Conservation (phyloP, 2,888 invertebrate genomes). For the Callosobruchus maculatus region DNA sequence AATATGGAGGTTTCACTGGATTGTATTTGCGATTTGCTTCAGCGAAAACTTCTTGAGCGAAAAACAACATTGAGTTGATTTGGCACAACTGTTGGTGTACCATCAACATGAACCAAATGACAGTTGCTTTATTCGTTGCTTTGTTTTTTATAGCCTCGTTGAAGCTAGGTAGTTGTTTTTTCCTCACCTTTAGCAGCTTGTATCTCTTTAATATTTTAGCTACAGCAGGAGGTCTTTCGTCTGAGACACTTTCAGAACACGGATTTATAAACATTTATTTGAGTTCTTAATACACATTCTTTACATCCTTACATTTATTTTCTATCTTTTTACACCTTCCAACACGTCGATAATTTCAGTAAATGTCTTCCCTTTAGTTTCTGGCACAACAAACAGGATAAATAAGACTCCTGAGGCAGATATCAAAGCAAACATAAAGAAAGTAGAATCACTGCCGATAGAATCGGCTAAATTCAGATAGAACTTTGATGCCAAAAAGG, state of each 20-base stretch:
- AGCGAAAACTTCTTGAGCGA: conserved; percentile 68
- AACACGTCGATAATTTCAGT: conserved; percentile 33
- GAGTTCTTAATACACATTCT: no score
- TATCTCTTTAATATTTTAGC: conserved; percentile 51
- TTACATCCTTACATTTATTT: no score
- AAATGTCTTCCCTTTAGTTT: conserved; percentile 41
- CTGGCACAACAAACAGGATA: conserved; percentile 42
- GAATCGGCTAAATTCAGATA: conserved; percentile 57
- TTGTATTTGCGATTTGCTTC: conserved; percentile 53
- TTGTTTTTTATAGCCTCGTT: conserved; percentile 56
- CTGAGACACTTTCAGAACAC: conserved; percentile 72
- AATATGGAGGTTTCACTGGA: conserved; percentile 50
- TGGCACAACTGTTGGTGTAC: no score
- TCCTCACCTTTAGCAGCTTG: conserved; percentile 53
- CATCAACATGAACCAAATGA: conserved; percentile 78
- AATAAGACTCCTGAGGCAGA: conserved; percentile 64
- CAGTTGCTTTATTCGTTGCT: conserved; percentile 61
- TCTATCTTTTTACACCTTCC: no score
- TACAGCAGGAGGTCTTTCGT: conserved; percentile 66
- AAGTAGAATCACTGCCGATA: conserved; percentile 63
- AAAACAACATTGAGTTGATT: conserved; percentile 84
- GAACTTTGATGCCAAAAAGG: conserved; percentile 75
- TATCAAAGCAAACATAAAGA: conserved; percentile 71
- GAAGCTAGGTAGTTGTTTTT: conserved; percentile 56
- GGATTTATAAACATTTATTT: no score